Evolutionary conservation across 2,113 vertebrate genomes (phyloP).

Genomic region (Labrus mixtus): DNA sequence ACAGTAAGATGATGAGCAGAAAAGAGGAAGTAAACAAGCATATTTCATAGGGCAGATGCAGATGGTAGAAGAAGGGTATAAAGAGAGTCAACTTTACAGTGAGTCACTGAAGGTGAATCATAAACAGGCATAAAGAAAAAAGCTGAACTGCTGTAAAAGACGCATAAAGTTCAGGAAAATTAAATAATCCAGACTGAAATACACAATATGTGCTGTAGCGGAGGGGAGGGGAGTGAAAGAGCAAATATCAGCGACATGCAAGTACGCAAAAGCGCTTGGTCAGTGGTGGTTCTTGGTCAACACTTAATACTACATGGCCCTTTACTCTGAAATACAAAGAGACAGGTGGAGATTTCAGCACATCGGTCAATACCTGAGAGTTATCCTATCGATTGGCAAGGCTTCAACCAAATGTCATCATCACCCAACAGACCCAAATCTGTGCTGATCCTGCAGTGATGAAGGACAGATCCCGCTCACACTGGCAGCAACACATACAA

Average conservation of each 20-base stretch:
- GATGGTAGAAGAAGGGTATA: conserved; percentile 44
- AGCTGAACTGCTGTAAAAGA: conserved; percentile 43
- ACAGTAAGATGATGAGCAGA: conserved; percentile 27
- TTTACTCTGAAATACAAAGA: conserved; percentile 54
- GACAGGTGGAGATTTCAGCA: conserved; percentile 57
- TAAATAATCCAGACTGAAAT: conserved; percentile 33
- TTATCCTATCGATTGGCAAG: conserved; percentile 63
- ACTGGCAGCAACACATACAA: conserved; percentile 11
- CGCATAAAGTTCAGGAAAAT: conserved; percentile 24
- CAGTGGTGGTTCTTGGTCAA: background rate
- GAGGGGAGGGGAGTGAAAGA: conserved; percentile 12
- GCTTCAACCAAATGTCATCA: conserved; percentile 74
- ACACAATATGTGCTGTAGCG: background rate
- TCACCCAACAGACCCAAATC: conserved; percentile 58
- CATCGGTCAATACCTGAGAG: conserved; percentile 67
- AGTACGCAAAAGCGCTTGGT: background rate
- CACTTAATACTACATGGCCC: conserved; percentile 8
- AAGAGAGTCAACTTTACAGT: conserved; percentile 41
- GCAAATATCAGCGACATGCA: conserved; percentile 35
- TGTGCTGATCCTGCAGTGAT: conserved; percentile 41
- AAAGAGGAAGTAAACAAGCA: conserved; percentile 22
- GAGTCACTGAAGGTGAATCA: conserved; percentile 35
- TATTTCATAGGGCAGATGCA: conserved; percentile 37
- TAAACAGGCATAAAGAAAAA: conserved; percentile 14
- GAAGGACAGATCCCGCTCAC: conserved; percentile 30